These are phyloP conservation scores for Sylvia borin DNA, from an alignment of 2,797 vertebrate genomes.

Conservation along the genomic window DNA sequence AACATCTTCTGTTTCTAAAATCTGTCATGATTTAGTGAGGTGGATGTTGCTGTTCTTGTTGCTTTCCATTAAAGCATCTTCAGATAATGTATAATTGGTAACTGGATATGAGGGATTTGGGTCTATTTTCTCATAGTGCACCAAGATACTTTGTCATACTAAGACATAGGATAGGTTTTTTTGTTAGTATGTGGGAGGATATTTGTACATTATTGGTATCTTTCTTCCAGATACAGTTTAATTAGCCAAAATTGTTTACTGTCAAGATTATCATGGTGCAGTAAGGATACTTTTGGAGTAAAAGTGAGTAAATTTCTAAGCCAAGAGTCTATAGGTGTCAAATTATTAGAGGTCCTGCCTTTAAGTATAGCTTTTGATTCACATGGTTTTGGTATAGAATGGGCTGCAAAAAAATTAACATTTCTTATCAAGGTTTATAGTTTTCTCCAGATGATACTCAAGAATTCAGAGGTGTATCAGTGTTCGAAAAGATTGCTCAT, in stretches of 20 bases:
- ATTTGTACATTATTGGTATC: fast-evolving
- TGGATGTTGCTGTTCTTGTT: not conserved
- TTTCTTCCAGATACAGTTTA: not conserved
- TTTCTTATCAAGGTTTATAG: not conserved
- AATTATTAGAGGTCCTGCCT: not conserved
- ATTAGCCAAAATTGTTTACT: not conserved
- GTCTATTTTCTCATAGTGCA: not conserved
- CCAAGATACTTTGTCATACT: not conserved
- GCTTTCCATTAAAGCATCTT: not conserved
- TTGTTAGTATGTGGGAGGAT: not conserved
- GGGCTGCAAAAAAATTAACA: not conserved
- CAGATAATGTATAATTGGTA: not conserved
- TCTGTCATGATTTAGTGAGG: not conserved
- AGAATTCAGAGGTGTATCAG: not conserved
- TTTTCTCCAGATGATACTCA: not conserved
- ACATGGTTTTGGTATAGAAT: not conserved
- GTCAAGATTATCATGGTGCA: not conserved
- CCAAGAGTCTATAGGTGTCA: not conserved
- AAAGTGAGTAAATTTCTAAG: not conserved
- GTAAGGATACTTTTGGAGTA: not conserved
- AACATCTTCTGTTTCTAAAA: not conserved
- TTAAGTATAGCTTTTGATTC: not conserved
- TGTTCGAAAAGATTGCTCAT: not conserved
- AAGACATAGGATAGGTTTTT: not conserved
- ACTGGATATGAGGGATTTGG: not conserved